Conservation (phyloP, 2,888 invertebrate genomes). For the Prenolepis imparis region DNA sequence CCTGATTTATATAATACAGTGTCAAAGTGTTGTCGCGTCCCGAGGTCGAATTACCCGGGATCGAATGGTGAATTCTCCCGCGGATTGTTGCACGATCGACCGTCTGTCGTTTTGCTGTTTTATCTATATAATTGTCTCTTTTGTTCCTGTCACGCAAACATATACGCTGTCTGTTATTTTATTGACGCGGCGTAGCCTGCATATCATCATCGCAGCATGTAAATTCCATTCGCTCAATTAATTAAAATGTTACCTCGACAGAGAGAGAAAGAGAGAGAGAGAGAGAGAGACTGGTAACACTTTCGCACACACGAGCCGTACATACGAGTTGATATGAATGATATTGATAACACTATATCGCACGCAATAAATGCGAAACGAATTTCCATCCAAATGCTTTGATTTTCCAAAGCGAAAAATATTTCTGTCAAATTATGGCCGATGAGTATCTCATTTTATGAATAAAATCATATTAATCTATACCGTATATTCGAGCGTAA, state of each 20-base stretch:
- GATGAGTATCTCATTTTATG: constrained; percentile 24
- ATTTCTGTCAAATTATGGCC: neutral
- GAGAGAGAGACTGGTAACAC: constrained; percentile 16
- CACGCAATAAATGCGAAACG: constrained; percentile 13
- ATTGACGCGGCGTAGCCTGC: constrained; percentile 59
- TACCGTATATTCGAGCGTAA: neutral
- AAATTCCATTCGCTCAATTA: constrained; percentile 73
- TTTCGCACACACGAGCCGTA: constrained; percentile 24
- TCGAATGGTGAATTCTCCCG: constrained; percentile 15
- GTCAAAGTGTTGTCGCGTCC: constrained; percentile 4
- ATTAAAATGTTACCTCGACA: constrained; percentile 65
- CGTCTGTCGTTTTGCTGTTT: neutral
- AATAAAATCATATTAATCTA: neutral
- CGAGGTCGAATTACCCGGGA: neutral
- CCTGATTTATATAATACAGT: neutral
- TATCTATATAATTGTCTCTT: constrained; percentile 17
- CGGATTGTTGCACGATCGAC: constrained; percentile 43
- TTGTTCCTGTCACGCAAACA: constrained; percentile 44
- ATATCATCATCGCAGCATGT: constrained; percentile 71
- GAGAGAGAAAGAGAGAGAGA: constrained; percentile 18
- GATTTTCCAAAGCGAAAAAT: constrained; percentile 5
- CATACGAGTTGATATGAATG: constrained; percentile 1
- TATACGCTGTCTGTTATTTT: constrained; percentile 49
- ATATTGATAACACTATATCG: constrained; percentile 58
- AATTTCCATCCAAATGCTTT: constrained; percentile 2